Conservation (phyloP, 35 echinoderm and acorn worm species). For the Amphiura filiformis region DNA sequence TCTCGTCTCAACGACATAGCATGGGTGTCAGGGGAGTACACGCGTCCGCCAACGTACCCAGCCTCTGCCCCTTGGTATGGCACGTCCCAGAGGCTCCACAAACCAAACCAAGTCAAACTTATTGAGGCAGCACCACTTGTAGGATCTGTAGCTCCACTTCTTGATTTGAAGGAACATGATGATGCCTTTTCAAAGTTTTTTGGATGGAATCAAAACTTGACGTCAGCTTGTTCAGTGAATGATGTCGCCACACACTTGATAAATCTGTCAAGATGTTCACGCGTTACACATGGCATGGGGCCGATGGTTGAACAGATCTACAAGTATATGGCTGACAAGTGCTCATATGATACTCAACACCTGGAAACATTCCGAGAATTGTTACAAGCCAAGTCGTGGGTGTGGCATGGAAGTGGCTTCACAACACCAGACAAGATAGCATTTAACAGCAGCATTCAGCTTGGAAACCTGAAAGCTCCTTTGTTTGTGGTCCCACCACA, state of each 20-base stretch:
- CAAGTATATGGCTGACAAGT: not conserved
- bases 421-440: slow-evolving; percentile 34
- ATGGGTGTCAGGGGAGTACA: slow-evolving; percentile 18
- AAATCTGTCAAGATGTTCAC: not conserved
- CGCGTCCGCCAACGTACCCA: not conserved
- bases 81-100: not conserved
- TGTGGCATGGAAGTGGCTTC: slow-evolving; percentile 38
- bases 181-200: not conserved
- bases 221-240: not conserved
- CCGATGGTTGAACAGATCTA: not conserved
- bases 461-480: not conserved
- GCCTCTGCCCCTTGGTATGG: not conserved
- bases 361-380: not conserved
- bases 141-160: slow-evolving; percentile 16
- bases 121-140: not conserved
- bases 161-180: not conserved
- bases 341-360: not conserved
- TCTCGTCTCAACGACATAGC: not conserved
- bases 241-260: not conserved
- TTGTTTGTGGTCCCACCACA: not conserved
- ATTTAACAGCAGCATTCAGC: not conserved
- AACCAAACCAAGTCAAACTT: not conserved
- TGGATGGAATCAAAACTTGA: not conserved
- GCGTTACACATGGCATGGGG: not conserved
- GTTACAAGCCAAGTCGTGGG: not conserved